Base-by-base conservation (phyloP, 2,113 vertebrate species). In the Mustela nigripes region DNA sequence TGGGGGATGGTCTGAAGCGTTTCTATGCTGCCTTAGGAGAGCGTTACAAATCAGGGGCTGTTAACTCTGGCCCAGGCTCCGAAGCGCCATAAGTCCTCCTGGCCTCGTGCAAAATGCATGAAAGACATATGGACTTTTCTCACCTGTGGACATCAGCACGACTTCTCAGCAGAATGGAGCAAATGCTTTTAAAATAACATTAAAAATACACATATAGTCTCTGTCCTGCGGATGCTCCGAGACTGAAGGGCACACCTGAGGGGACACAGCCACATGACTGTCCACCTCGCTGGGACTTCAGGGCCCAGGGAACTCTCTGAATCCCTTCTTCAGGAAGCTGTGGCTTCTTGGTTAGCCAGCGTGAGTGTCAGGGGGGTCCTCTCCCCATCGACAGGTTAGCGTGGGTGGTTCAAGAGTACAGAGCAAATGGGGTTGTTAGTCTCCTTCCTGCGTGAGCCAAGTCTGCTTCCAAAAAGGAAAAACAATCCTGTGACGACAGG, bases 1-100 rank as follows among this genome's bases (percentile, higher is more conserved):
- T n/a, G 58, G 69, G 80, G 33, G 67, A 71, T 76, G 42, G n/a
- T 89, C 65, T 89, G 86, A 79, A 53, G 50, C 16, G 45, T 74
- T 98, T 94, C 98, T 97, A 96, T 94, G 94, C 83, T 94, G 79
- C 74, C 84, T 98, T 95, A 98, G 97, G 93, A 98, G 73, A 80
- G 97, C 53, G 7, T 36, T 97, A 89, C 96, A 98, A 98, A 97
- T 97, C 98, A 91, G 94, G 88, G 93, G 63, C 80, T 95, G 82
- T 96, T 96, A 96, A 96, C 97, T 96, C 98, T 97, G 98, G 82
- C 95, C 91, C 96, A 93, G 92, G 90, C 88, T 65, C 92, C 56
- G 84, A 98, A 96, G 95, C 18, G 22, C 42, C 83, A 97, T 95
- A 87, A 97, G 89, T 88, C 95, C 89, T 93, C 90, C 36, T 62